Percentiles rank a stretch among this genome's conserved stretches.
Evolutionary conservation across 1,140 invertebrate species (phyloP).

Genomic region (Agraylea sexmaculata): DNA sequence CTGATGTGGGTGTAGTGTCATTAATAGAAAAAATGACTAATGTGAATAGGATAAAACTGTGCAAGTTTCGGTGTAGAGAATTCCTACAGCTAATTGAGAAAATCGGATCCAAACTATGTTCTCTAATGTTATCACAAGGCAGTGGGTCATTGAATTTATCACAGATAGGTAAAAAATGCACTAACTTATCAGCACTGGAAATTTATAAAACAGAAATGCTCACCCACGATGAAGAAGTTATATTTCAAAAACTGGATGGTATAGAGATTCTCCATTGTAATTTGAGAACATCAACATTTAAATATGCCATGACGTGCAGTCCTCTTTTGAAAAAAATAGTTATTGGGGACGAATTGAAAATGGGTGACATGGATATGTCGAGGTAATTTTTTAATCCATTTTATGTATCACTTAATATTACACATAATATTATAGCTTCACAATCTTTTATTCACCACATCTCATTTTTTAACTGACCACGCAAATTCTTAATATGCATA

Average conservation of each 20-base stretch:
- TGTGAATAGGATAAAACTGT: slow-evolving; percentile 46
- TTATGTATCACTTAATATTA: slow-evolving; percentile 1
- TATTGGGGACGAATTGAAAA: slow-evolving; percentile 45
- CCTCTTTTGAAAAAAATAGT: slow-evolving; percentile 47
- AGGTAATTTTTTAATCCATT: slow-evolving; percentile 32
- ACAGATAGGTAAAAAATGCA: slow-evolving; percentile 43
- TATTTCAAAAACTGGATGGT: slow-evolving; percentile 46
- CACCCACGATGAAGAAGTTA: slow-evolving; percentile 42
- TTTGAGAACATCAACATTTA: slow-evolving; percentile 40
- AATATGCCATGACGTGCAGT: slow-evolving; percentile 43
- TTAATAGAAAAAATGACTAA: slow-evolving; percentile 38
- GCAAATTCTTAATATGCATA: no score
- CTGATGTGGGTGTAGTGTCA: slow-evolving; percentile 40
- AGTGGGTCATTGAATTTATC: slow-evolving; percentile 45
- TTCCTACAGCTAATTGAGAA: slow-evolving; percentile 43
- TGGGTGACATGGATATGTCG: slow-evolving; percentile 50
- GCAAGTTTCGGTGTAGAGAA: slow-evolving; percentile 47
- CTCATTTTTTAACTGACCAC: background rate
- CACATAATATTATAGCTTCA: slow-evolving; percentile 1
- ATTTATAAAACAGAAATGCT: slow-evolving; percentile 48
- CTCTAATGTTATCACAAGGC: slow-evolving; percentile 49
- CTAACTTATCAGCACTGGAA: slow-evolving; percentile 44
- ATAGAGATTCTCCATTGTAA: slow-evolving; percentile 50
- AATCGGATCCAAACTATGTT: slow-evolving; percentile 42
- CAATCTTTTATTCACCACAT: background rate